A percentile compares a stretch with the other conserved stretches of the same genome.
phyloP scores from a whole-genome alignment of 2,113 vertebrate species.

The Gadus macrocephalus region DNA sequence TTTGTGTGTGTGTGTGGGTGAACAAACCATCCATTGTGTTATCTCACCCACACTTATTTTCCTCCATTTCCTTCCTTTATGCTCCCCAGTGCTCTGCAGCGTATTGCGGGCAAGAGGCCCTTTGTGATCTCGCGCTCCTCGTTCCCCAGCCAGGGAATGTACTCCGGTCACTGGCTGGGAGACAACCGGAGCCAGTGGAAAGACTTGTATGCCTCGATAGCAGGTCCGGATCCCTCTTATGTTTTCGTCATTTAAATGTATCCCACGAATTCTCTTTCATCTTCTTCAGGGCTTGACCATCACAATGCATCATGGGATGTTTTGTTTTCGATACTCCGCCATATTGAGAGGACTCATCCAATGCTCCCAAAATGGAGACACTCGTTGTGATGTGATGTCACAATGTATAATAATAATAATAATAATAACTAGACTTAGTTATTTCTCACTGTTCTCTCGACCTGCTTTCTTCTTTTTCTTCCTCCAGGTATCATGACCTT shows the following conservation, averaged over 20 bases:
- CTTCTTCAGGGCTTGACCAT: no score
- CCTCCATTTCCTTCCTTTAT: not conserved
- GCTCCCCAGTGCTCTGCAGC: slow-evolving; percentile 74
- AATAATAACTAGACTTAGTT: no score
- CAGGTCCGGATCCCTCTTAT: slow-evolving; percentile 63
- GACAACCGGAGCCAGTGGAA: slow-evolving; percentile 86
- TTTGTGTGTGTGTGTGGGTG: no score
- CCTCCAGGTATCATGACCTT: slow-evolving; percentile 81
- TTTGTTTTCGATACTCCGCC: no score
- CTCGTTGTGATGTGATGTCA: no score
- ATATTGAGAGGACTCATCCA: no score
- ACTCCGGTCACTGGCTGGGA: slow-evolving; percentile 88
- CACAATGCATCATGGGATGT: no score
- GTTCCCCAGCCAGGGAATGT: slow-evolving; percentile 84
- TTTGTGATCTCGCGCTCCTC: slow-evolving; percentile 86
- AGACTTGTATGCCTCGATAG: slow-evolving; percentile 80
- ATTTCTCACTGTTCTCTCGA: not conserved
- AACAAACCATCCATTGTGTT: not conserved
- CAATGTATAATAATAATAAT: no score
- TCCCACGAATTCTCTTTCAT: no score
- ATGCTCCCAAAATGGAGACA: no score
- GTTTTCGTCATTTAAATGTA: not conserved
- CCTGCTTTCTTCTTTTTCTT: not conserved
- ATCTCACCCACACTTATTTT: not conserved
- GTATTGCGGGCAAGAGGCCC: slow-evolving; percentile 75